These are phyloP conservation scores for Brachionus sp. DNA, from an alignment of 1,140 invertebrate species.

Conservation along the genomic window DNA sequence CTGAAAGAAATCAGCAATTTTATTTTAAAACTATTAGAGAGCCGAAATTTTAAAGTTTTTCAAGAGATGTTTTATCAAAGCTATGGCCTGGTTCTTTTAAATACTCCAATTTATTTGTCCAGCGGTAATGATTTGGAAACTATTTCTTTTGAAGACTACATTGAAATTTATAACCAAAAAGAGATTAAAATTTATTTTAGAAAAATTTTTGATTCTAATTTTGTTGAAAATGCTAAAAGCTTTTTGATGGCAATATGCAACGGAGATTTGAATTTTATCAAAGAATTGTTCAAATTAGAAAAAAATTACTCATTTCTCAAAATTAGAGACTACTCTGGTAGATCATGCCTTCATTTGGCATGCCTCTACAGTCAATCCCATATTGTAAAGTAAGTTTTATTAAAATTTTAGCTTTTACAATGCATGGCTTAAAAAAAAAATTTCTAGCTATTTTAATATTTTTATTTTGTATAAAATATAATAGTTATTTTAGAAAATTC, in stretches of 20 bases:
- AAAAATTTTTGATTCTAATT: constrained; percentile 1
- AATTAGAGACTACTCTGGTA: constrained; percentile 5
- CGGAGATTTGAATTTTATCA: not conserved
- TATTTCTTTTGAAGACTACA: not conserved
- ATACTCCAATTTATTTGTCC: constrained; percentile 23
- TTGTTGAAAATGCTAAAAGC: not conserved
- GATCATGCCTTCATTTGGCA: constrained; percentile 40
- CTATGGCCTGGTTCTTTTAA: constrained; percentile 18
- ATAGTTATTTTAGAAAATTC: too few species aligned
- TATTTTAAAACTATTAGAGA: not conserved
- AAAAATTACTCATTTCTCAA: not conserved
- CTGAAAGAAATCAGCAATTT: constrained; percentile 19
- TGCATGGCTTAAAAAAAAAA: too few species aligned
- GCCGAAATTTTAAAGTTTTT: not conserved
- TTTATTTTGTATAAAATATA: too few species aligned
- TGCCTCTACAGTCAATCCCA: not conserved
- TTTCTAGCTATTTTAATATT: too few species aligned
- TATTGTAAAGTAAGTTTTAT: constrained; percentile 22
- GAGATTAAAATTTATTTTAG: constrained; percentile 12
- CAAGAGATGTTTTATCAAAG: constrained; percentile 36
- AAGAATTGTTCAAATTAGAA: not conserved
- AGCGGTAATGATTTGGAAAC: not conserved
- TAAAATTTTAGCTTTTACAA: not conserved
- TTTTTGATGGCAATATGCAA: not conserved
- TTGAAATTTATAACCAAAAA: not conserved